Base-by-base conservation (phyloP, 2,888 invertebrate species). In the Patella pellucida region DNA sequence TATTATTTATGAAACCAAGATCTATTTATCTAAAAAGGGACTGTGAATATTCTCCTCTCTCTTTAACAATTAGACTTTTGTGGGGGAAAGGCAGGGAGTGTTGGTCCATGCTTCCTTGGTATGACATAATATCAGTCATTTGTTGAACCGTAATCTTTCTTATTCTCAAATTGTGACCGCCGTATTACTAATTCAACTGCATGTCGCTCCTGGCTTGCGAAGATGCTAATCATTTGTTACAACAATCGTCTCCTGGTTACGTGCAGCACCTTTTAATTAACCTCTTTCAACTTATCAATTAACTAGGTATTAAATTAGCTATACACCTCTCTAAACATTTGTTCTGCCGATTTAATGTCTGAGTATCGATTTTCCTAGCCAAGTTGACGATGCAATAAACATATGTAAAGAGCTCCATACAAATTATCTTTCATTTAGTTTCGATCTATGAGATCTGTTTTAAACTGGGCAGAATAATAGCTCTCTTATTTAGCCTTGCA, bases 351-450 rank as follows among this genome's bases (percentile, higher is more conserved):
- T 62, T 62, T 62, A 62, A 62, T 23, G 19, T 23, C 19, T 23
- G 62, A 23, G 62, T 23, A 62, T 62, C 62, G 62, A 62, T 62
- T 23, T 62, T 62, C 14, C 23, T 23, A 62, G 19, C 23, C 62
- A 62, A 23, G 19, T 62, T 23, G 23, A 23, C 62, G 11, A 62
- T 62, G 79, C 73, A 76, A 79, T 79, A 75, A 75, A 79, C 79
- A 77, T 79, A 76, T 79, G 76, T 79, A 73, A 79, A 74, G 76
- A 72, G 76, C 75, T 56, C 75, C 79, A 72, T 77, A 79, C 79
- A 79, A 78, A 78, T 78, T 73, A 79, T 73, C 75, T 73, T 73
- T 73, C 75, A 75, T 75, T 79, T 75, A 73, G 73, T 71, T 72
- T 67, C 68, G 73, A 69, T 72, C 62, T 56, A 11, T n/a, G 23